A percentile compares a stretch with the other conserved stretches of the same genome.
phyloP scores from a whole-genome alignment of 2,888 invertebrate species.

The Sepiola atlantica region DNA sequence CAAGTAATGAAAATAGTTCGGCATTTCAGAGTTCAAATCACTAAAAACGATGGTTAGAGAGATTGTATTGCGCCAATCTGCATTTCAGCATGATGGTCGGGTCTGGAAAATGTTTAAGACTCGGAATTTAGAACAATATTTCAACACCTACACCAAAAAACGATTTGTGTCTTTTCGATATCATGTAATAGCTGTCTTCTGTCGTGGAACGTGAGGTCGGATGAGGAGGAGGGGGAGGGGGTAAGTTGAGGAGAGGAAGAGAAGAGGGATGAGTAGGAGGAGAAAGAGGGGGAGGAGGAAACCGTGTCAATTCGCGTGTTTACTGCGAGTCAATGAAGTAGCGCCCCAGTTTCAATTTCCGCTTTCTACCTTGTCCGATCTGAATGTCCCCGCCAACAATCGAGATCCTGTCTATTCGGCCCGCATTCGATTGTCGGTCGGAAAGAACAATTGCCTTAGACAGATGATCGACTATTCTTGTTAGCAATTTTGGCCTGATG shows the following conservation, averaged over 20 bases:
- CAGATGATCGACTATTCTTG: neutral
- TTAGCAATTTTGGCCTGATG: neutral
- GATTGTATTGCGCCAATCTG: too few relatives aligned
- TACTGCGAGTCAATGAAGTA: neutral
- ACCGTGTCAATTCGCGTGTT: neutral
- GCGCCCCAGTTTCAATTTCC: neutral
- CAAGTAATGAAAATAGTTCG: too few relatives aligned
- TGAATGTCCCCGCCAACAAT: neutral
- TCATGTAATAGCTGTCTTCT: neutral
- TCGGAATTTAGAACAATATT: too few relatives aligned
- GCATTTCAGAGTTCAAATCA: too few relatives aligned
- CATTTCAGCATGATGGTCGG: too few relatives aligned
- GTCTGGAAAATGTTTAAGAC: too few relatives aligned
- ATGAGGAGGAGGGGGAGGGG: too few relatives aligned
- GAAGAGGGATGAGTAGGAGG: too few relatives aligned
- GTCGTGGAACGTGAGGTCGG: neutral
- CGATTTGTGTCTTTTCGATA: too few relatives aligned
- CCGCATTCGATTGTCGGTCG: neutral
- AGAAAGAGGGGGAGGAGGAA: neutral
- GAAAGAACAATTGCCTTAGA: neutral
- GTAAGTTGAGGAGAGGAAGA: too few relatives aligned
- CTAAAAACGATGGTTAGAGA: too few relatives aligned
- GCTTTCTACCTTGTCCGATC: neutral
- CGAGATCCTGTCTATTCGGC: neutral
- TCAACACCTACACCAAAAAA: too few relatives aligned